phyloP scores from a whole-genome alignment of 2,113 vertebrate species.

The Dermatemys mawii region DNA sequence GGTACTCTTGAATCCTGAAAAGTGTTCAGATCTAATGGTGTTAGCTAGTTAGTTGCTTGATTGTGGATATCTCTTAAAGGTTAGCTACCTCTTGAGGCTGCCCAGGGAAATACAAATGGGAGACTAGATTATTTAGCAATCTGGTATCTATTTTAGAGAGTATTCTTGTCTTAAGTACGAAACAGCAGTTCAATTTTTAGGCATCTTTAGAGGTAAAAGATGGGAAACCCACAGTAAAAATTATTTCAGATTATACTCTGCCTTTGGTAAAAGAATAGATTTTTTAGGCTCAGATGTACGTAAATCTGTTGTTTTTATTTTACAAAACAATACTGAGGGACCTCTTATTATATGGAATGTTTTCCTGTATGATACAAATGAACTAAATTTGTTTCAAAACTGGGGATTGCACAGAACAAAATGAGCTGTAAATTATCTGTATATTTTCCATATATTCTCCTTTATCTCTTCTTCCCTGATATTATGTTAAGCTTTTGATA shows the following conservation, averaged over 20 bases:
- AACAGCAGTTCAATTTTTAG: background rate
- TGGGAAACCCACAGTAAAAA: background rate
- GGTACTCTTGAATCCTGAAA: background rate
- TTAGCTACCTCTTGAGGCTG: conserved; percentile 37
- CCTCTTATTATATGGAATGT: background rate
- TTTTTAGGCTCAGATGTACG: background rate
- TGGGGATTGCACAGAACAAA: background rate
- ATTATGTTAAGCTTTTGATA: too few relatives aligned
- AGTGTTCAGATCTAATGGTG: background rate
- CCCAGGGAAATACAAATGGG: background rate
- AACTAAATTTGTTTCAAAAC: background rate
- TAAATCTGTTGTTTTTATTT: background rate
- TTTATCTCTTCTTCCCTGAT: background rate
- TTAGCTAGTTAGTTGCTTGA: too few relatives aligned
- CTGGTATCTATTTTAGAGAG: background rate
- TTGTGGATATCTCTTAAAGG: background rate
- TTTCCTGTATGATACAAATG: background rate
- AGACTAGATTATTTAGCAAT: background rate
- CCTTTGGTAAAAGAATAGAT: background rate
- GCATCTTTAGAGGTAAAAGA: background rate
- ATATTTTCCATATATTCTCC: background rate
- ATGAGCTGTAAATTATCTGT: background rate
- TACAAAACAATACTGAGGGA: background rate
- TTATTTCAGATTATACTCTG: background rate
- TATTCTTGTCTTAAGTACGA: background rate